A percentile compares a stretch with the other conserved stretches of the same genome.
Conservation (phyloP, 2,113 vertebrate species). For the Phyllostomus discolor region DNA sequence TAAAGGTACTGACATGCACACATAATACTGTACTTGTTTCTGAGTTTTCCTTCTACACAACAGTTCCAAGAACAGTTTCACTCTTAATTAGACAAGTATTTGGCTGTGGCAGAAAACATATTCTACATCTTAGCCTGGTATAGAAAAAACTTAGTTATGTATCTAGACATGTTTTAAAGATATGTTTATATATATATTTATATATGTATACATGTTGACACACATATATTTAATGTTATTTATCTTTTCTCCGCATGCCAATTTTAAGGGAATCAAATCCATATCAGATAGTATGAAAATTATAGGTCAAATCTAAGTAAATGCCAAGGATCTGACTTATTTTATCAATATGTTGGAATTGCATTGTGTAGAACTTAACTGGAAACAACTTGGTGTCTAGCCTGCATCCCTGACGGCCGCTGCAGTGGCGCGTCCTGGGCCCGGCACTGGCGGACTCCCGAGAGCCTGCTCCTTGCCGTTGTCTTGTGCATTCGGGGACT, state of each 20-base stretch:
- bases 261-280: slow-evolving; percentile 13
- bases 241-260: background rate
- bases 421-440: background rate
- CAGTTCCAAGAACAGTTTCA: background rate
- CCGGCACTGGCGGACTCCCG: background rate
- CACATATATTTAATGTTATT: background rate
- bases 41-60: slow-evolving; percentile 11
- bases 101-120: background rate
- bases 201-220: background rate
- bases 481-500: background rate
- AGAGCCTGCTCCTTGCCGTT: background rate
- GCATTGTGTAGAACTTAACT: slow-evolving; percentile 22
- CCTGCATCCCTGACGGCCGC: background rate
- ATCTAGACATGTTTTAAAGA: background rate
- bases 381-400: background rate
- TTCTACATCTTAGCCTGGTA: background rate
- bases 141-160: slow-evolving; percentile 5
- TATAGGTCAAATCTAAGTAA: slow-evolving; percentile 17
- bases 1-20: background rate
- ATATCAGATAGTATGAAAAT: slow-evolving; percentile 19
- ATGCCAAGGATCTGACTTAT: slow-evolving; percentile 14
- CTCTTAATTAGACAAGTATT: slow-evolving; percentile 31
- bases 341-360: slow-evolving; percentile 18
- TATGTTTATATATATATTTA: background rate
- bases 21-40: background rate